These are phyloP conservation scores for Hydrophis major DNA, from an alignment of 2,797 vertebrate genomes.

Conservation along the genomic window DNA sequence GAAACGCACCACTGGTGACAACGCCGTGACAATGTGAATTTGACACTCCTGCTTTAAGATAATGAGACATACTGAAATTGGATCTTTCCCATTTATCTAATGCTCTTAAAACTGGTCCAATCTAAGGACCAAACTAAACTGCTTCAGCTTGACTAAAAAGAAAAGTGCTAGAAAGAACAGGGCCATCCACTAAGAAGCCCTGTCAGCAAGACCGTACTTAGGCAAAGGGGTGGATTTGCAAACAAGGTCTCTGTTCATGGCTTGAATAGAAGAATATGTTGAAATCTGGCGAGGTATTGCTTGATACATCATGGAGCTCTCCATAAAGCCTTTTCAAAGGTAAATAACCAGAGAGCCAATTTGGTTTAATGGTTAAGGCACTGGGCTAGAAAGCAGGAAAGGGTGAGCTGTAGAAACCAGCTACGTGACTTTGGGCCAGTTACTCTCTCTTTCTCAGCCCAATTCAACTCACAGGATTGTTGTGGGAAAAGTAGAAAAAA, in stretches of 20 bases:
- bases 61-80: neutral
- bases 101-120: neutral
- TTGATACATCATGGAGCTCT: neutral
- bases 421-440: neutral
- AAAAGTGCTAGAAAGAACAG: neutral
- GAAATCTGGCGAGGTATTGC: neutral
- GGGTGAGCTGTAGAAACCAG: neutral
- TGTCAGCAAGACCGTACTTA: neutral
- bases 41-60: no score
- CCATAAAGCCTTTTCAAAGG: neutral
- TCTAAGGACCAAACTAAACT: neutral
- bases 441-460: neutral
- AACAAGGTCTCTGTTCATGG: neutral
- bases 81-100: neutral
- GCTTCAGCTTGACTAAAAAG: neutral
- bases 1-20: no score
- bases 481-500: neutral
- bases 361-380: neutral
- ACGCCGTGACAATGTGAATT: no score
- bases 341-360: neutral
- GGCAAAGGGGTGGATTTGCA: neutral
- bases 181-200: neutral
- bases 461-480: neutral
- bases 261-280: neutral
- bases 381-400: neutral